Conservation (phyloP, 2,797 vertebrate species). For the Octomys mimax region DNA sequence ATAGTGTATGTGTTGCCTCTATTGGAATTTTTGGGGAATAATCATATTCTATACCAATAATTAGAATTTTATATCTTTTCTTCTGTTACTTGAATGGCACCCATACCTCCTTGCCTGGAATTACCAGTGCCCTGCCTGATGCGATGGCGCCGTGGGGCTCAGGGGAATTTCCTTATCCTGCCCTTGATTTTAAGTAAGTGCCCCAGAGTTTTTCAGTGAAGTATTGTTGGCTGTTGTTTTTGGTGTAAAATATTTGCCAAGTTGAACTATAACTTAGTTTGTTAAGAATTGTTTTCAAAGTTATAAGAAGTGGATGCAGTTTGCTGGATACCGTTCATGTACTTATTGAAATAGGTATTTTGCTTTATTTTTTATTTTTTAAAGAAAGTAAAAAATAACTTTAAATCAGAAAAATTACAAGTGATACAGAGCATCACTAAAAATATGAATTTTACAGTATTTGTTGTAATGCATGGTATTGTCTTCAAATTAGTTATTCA, state of each 20-base stretch:
- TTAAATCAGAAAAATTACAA: no score
- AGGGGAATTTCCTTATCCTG: neutral
- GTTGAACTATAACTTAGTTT: conserved; percentile 19
- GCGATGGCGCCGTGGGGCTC: neutral
- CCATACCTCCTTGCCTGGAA: neutral
- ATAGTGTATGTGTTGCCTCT: neutral
- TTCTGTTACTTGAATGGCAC: neutral
- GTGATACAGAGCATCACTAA: no score
- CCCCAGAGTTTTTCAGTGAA: neutral
- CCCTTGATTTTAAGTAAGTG: neutral
- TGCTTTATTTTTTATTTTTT: no score
- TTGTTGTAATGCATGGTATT: no score
- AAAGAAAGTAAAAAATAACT: no score
- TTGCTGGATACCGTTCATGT: neutral
- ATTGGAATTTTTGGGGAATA: neutral
- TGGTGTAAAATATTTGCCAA: neutral
- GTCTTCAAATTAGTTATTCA: no score
- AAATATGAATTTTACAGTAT: no score
- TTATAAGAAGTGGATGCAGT: neutral
- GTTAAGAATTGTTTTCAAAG: neutral
- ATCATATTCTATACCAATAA: neutral
- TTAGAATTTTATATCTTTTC: neutral
- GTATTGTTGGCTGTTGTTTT: neutral
- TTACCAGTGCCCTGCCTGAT: neutral
- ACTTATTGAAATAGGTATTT: neutral